These are phyloP conservation scores for Actinopyga echinites DNA, from an alignment of 53 echinoderm and acorn worm genomes.

Conservation along the genomic window DNA sequence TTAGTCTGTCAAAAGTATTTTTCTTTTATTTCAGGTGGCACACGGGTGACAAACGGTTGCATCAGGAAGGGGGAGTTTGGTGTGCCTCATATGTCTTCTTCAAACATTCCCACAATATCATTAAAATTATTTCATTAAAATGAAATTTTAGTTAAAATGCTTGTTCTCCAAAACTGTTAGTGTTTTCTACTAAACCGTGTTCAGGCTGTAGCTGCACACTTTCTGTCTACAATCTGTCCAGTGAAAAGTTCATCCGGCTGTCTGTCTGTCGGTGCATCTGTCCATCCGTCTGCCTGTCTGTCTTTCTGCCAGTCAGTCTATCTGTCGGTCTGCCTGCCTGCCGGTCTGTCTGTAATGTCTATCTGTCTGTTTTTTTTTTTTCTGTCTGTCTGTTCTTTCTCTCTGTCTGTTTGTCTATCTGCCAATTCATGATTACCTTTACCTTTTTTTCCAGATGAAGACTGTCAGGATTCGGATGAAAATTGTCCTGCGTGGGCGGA, in stretches of 20 bases:
- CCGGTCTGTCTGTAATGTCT: not conserved
- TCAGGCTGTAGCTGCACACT: too few relatives aligned
- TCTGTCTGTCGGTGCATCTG: not conserved
- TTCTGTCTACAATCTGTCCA: too few relatives aligned
- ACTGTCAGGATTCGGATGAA: constrained; percentile 59
- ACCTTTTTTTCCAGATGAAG: not conserved
- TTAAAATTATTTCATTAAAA: too few relatives aligned
- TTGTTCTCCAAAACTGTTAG: too few relatives aligned
- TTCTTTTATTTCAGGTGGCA: too few relatives aligned
- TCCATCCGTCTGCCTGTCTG: not conserved
- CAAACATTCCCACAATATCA: too few relatives aligned
- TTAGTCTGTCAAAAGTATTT: not conserved
- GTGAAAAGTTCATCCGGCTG: too few relatives aligned
- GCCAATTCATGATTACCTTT: not conserved
- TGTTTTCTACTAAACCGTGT: too few relatives aligned
- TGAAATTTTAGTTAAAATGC: too few relatives aligned
- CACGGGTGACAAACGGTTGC: too few relatives aligned
- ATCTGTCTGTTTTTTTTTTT: not conserved
- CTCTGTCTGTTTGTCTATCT: not conserved
- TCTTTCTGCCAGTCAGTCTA: not conserved
- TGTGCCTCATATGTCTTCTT: too few relatives aligned
- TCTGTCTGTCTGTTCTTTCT: not conserved
- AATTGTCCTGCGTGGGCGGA: constrained; percentile 80
- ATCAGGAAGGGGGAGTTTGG: too few relatives aligned
- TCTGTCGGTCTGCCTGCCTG: not conserved